Base-by-base conservation (phyloP, 2,113 vertebrate genomes). In the Alligator sinensis region DNA sequence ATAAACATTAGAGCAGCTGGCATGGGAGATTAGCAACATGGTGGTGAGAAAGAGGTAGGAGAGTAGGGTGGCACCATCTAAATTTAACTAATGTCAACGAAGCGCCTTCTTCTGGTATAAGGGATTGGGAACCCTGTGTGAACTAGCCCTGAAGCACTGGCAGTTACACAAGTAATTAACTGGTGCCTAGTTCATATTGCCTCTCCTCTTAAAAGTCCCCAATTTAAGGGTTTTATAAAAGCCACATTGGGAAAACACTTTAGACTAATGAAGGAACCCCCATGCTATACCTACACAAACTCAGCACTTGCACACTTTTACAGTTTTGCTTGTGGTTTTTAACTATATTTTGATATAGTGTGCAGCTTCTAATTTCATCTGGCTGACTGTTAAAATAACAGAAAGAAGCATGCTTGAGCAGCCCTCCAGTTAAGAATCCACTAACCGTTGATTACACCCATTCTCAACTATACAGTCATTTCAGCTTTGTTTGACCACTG, bases 1-100 rank as follows among this genome's bases (percentile, higher is more conserved):
- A 77, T 92, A 95, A 94, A 96, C 93, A 90, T 94, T 74, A 19
- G 84, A 94, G 95, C 89, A 92, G 90, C 93, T 95, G 83, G 89
- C 74, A 77, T 58, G 78, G 72, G 38, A 93, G 94, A 86, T 96
- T 91, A 94, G 59, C 63, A 62, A 38, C 80, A 80, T 84, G 80
- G 24, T 2, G 1, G 38, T 70, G 25, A 62, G 54, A 91, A 82
- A 17, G 5, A 66, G n/a, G 55, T 80, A 87, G 74, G 82, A 77
- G 88, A 59, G 83, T 70, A 24, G 63, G 78, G 76, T 72, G 80
- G 58, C 4, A 19, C 90, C 93, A 80, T 68, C 90, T 95, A 87
- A 94, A 94, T 95, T 84, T 94, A 95, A 93, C 81, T 88, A 91
- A 92, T 12, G 11, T 58, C 91, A 94, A 92, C 92, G 77, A 87